Conservation (phyloP, 2,113 vertebrate species). For the Channa argus region DNA sequence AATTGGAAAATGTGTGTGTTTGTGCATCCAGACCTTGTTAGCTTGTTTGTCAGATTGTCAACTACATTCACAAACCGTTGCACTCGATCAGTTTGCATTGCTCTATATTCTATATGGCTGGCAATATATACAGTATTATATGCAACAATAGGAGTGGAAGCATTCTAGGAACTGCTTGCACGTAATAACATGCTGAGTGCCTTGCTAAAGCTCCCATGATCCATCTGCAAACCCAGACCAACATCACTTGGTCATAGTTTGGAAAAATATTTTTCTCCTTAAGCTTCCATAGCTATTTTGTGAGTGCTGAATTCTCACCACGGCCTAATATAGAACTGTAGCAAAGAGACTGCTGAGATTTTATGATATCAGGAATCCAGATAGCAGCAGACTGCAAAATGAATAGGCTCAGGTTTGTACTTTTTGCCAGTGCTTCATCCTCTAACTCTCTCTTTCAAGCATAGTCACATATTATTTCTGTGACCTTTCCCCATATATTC, state of each 20-base stretch:
- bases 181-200: conserved; percentile 13
- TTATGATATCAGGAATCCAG: conserved; percentile 17
- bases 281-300: conserved; percentile 8
- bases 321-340: conserved; percentile 17
- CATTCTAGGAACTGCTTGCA: conserved; percentile 20
- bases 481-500: conserved; percentile 56
- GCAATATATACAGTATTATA: conserved; percentile 1
- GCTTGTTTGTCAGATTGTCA: not conserved
- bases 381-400: conserved; percentile 40
- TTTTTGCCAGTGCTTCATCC: conserved; percentile 26
- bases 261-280: conserved; percentile 11
- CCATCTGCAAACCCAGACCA: not conserved
- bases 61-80: not conserved
- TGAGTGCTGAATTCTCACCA: conserved; percentile 12
- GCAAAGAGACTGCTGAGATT: conserved; percentile 21
- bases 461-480: conserved; percentile 40
- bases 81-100: conserved; percentile 2
- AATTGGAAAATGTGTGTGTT: not conserved
- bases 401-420: conserved; percentile 23
- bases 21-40: not conserved
- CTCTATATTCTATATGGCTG: not conserved
- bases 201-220: too few species aligned
- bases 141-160: conserved; percentile 14
- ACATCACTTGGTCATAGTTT: conserved; percentile 18
- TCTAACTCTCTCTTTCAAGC: conserved; percentile 25